Base-by-base conservation (phyloP, 2,888 invertebrate genomes). In the Chesias legatella region DNA sequence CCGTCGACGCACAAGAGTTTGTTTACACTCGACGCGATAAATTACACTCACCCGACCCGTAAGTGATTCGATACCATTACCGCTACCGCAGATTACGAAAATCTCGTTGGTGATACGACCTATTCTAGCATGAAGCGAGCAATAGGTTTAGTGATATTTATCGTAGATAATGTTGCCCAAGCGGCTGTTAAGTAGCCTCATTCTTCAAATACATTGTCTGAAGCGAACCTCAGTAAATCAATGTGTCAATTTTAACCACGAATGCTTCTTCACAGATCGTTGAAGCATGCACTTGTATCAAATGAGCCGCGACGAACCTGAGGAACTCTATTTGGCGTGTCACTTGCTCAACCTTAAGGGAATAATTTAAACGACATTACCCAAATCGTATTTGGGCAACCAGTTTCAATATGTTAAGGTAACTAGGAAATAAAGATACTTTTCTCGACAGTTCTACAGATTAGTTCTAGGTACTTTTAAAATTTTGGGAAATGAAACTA, bases 1-100 rank as follows among this genome's bases (percentile, higher is more conserved):
- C 67, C 73, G 55, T 54, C 62, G 68, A 57, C 67, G 63, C 76
- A 75, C 68, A 74, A 71, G 65, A 70, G 67, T 71, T 75, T 81
- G 79, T 82, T 83, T 81, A 83, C 83, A 79, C 76, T 74, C 66
- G 65, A 72, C 67, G 59, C 77, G 68, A 80, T 80, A 79, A 79
- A 80, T 77, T 73, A 73, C 76, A 73, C 67, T 67, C 61, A 58
- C 63, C 65, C 57, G 66, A 70, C 59, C 55, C 59, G 50, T 50
- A 42, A 57, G 46, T 42, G 47, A 58, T 56, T 58, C 53, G 51
- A 56, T 54, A 56, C 53, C 56, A 57, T 63, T 46, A 58, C 58
- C 58, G 51, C 52, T 53, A 53, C 50, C 48, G 40, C 25, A 38
- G 53, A 48, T 56, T 57, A 51, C 25, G 43, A 50, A 43, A 52